phyloP scores from a whole-genome alignment of 2,113 vertebrate species.

The Electrona antarctica region DNA sequence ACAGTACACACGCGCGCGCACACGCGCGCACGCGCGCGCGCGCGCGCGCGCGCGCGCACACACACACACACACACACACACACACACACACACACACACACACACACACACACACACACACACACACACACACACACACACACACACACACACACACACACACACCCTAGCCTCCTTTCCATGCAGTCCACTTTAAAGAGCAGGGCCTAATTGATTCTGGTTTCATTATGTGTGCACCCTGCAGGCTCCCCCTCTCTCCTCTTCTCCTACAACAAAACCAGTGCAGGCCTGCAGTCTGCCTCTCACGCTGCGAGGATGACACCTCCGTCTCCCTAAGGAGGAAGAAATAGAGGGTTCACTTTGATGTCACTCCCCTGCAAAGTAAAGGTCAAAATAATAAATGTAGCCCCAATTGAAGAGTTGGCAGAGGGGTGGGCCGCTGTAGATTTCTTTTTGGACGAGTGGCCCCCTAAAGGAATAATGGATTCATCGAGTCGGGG shows the following conservation, averaged over 20 bases:
- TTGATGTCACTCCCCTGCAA: slow-evolving; percentile 77
- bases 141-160: slow-evolving; percentile 3
- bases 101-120: too few species aligned
- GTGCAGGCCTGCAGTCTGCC: slow-evolving; percentile 60
- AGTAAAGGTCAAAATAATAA: slow-evolving; percentile 87
- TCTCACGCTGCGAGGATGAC: slow-evolving; percentile 70
- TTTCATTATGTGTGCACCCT: slow-evolving; percentile 68
- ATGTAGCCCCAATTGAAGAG: slow-evolving; percentile 82
- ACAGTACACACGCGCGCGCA: too few species aligned
- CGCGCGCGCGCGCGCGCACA: too few species aligned
- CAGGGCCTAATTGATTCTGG: slow-evolving; percentile 73
- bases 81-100: too few species aligned
- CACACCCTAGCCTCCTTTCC: neutral
- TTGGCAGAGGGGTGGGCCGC: slow-evolving; percentile 53
- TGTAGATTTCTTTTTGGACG: slow-evolving; percentile 56
- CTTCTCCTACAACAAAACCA: slow-evolving; percentile 65
- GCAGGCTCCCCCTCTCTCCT: slow-evolving; percentile 62
- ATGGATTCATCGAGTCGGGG: slow-evolving; percentile 78
- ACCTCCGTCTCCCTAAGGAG: slow-evolving; percentile 68
- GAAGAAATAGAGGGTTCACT: slow-evolving; percentile 58
- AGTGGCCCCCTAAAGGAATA: slow-evolving; percentile 67
- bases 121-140: too few species aligned
- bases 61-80: too few species aligned
- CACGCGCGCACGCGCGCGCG: too few species aligned
- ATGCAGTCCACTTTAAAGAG: slow-evolving; percentile 40